Evolutionary conservation across 2,797 vertebrate genomes (phyloP), one percentile per base, ranked within the genome.

Genomic region (Coilia nasus): DNA sequence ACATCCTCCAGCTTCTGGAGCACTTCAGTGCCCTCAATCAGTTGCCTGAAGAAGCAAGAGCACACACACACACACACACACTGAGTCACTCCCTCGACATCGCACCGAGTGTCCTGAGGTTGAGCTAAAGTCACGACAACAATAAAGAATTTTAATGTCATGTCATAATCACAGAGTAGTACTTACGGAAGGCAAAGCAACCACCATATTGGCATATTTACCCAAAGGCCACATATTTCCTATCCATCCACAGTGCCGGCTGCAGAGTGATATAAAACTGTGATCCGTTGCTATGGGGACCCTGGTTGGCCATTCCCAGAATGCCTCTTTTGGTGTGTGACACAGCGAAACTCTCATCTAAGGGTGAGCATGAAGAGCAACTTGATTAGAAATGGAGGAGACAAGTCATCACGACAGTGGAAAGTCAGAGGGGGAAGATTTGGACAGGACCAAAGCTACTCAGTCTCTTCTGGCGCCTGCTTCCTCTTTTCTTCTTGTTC

Each of bases 251-350:
- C 23, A 90, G 92, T 5, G 95, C 84, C 81, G 97, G 89, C 90
- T 97, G 96, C 44, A 98, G 91, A 14, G 96, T 98, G 91, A 98
- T 96, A 88, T 97, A 98, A 91, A 99, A 98, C 90, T 99, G 96
- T 0, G 95, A 98, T 50, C 92, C 93, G 0, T 99, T 99, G 88
- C 91, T 98, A 86, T 99, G 97, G 23, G 87, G 89, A 59, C 97
- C 97, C 87, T 95, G 96, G 92, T 97, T 98, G 86, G 94, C 96
- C 97, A 98, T 98, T 87, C 96, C 94, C 0, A 98, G 92, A 87
- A 93, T 91, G 14, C 97, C 96, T 80, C 95, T 95, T 91, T 95
- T 97, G 86, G 91, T 93, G 90, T 98, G 97, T 86, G 88, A 90
- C 75, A 98, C 0, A 0, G 96, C 94, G 92, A 97, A 98, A 90